Base-by-base conservation (phyloP, 2,113 vertebrate genomes). In the Tiliqua scincoides region DNA sequence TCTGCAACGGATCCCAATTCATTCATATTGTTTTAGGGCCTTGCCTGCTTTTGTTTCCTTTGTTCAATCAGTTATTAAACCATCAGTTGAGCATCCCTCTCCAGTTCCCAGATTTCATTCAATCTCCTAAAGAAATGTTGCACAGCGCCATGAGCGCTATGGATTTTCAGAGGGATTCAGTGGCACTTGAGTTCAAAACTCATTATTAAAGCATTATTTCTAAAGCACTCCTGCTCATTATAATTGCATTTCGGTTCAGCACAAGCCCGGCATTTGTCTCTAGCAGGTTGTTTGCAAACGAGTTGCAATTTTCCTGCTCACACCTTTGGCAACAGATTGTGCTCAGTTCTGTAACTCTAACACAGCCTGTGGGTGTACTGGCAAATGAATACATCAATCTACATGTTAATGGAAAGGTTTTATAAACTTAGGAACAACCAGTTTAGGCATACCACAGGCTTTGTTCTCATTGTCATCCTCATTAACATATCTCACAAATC, bases 1-100 rank as follows among this genome's bases (percentile, higher is more conserved):
- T 77, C 52, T 72, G 85, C 48, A 91, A 73, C 61, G 83, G 81
- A 67, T 83, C 82, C 32, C 85, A 87, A 87, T 81, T 76, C 40
- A 90, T 87, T 88, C 25, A 72, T 75, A n/a, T 1, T 57, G 12
- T 85, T 82, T 63, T 89, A 92, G 87, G 57, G 65, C 88, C 87
- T 59, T 5, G 68, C 62, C 32, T 82, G 30, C 80, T 75, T 82
- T 82, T 76, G 62, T 68, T 37, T 59, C 52, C 61, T 80, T 86
- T 35, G 73, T 54, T 54, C n/a, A 78, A 80, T 88, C 85, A 68
- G 12, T 87, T 86, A 59, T 73, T 78, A 83, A 83, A 52, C 78
- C 62, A 37, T 86, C 73, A 61, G 18, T 30, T 40, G 65, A 79
- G 35, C n/a, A 79, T 79, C 54, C 54, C 8, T 43, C 37, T 61